phyloP scores from a whole-genome alignment of 1,140 invertebrate species.

The Tetramorium alpestre region DNA sequence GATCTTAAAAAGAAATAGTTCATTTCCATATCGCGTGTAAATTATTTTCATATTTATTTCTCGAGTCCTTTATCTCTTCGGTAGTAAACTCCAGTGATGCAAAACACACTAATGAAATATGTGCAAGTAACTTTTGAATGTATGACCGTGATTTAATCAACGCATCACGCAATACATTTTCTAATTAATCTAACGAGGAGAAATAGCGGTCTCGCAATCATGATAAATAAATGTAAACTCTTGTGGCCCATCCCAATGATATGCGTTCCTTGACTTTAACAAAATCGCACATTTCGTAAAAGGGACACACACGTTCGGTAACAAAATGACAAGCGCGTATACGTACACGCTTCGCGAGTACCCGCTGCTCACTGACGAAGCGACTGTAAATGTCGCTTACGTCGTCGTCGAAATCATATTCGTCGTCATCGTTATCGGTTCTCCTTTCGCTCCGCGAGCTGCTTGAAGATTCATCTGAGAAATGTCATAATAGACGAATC shows the following conservation, averaged over 20 bases:
- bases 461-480: neutral
- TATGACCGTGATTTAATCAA: neutral
- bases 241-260: neutral
- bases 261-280: neutral
- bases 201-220: neutral
- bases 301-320: neutral
- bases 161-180: neutral
- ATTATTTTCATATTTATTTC: neutral
- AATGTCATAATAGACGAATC: neutral
- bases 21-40: neutral
- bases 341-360: slow-evolving; percentile 68
- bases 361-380: slow-evolving; percentile 67
- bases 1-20: neutral
- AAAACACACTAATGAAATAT: neutral
- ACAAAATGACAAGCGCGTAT: slow-evolving; percentile 28
- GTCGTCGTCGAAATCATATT: slow-evolving; percentile 45
- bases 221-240: neutral
- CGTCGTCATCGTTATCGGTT: slow-evolving; percentile 26
- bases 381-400: slow-evolving; percentile 51
- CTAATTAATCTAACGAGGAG: neutral
- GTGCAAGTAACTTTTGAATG: neutral
- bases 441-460: slow-evolving; percentile 16
- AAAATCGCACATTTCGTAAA: neutral
- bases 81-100: neutral
- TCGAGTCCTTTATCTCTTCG: neutral